Evolutionary conservation across 2,797 vertebrate genomes (phyloP).

Genomic region (Xyrichtys novacula): DNA sequence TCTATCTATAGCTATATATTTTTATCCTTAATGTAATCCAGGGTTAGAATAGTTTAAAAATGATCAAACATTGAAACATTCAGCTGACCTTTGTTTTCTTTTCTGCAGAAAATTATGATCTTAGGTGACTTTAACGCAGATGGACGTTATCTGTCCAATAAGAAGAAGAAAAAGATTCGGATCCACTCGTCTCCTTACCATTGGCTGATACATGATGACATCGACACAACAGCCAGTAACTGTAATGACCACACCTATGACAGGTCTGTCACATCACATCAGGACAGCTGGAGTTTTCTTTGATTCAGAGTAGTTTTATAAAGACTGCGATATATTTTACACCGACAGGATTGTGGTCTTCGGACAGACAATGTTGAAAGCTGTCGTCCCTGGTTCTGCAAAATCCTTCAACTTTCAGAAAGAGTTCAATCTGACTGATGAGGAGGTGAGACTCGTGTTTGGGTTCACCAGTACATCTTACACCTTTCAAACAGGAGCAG

Average conservation of each 20-base stretch:
- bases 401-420: constrained; percentile 81
- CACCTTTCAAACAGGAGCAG: neutral
- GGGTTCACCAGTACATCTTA: neutral
- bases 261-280: constrained; percentile 45
- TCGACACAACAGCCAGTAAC: constrained; percentile 63
- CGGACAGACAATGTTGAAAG: constrained; percentile 49
- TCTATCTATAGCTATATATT: no score
- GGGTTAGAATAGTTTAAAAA: no score
- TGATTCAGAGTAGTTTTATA: neutral
- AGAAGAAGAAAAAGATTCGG: constrained; percentile 53
- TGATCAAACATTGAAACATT: no score
- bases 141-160: constrained; percentile 51
- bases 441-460: constrained; percentile 58
- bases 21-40: no score
- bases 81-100: neutral
- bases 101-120: constrained; percentile 68
- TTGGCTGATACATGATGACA: constrained; percentile 72
- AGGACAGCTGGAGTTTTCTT: neutral
- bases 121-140: constrained; percentile 34
- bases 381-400: constrained; percentile 71
- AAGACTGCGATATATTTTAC: neutral
- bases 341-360: constrained; percentile 80
- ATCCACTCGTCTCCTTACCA: constrained; percentile 57
- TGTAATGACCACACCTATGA: constrained; percentile 68
- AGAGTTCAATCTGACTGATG: constrained; percentile 63